Conservation (phyloP, 2,113 vertebrate genomes). For the Silurus asotus region DNA sequence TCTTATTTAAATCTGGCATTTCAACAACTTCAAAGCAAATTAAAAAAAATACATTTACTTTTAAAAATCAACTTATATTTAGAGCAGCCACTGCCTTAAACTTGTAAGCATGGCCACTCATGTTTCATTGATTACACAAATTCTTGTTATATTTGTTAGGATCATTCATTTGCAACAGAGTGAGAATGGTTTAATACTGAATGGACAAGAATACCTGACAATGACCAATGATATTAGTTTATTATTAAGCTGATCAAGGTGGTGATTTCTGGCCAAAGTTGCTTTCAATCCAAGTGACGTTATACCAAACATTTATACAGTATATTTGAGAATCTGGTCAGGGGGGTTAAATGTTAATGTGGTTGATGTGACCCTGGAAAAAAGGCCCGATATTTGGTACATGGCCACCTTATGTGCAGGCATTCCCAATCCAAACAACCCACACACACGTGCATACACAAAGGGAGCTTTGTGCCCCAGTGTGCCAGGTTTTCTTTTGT, state of each 20-base stretch:
- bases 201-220: conserved; percentile 57
- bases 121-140: not conserved
- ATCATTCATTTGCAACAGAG: not conserved
- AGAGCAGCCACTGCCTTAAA: not conserved
- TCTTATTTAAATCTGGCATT: not conserved
- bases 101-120: not conserved
- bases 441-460: conserved; percentile 29
- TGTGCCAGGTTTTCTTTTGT: conserved; percentile 21
- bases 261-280: not conserved
- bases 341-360: conserved; percentile 59
- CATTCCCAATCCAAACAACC: conserved; percentile 61
- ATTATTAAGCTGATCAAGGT: conserved; percentile 42
- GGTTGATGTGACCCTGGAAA: conserved; percentile 57
- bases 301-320: too few species aligned
- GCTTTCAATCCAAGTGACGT: not conserved
- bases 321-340: not conserved
- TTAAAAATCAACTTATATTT: not conserved
- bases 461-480: conserved; percentile 50
- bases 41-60: not conserved
- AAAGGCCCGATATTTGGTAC: conserved; percentile 60
- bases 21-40: not conserved
- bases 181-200: conserved; percentile 50
- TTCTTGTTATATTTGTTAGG: not conserved
- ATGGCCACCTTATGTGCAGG: conserved; percentile 65
- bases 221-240: conserved; percentile 44